phyloP scores from a whole-genome alignment of 2,113 vertebrate species.

The Limnothrissa miodon region DNA sequence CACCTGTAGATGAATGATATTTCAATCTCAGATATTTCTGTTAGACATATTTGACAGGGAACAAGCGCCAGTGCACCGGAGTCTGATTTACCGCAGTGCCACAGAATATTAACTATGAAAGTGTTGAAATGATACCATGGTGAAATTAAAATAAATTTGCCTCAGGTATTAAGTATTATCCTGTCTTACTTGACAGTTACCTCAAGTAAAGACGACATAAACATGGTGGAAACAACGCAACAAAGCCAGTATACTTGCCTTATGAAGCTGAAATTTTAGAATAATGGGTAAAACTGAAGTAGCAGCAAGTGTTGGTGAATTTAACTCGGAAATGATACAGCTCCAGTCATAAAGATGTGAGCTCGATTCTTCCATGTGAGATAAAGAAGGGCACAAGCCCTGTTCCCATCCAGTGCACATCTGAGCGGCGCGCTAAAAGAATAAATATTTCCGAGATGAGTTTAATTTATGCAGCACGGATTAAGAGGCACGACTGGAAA shows the following conservation, averaged over 20 bases:
- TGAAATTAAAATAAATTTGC: background rate
- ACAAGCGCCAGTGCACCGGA: constrained; percentile 28
- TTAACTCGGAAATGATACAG: background rate
- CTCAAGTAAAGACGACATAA: background rate
- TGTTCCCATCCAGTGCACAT: background rate
- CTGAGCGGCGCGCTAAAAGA: background rate
- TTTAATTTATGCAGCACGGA: constrained; percentile 2
- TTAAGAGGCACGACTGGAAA: background rate
- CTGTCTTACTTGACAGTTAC: background rate
- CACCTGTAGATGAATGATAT: constrained; percentile 30
- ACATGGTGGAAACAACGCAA: background rate
- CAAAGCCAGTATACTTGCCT: background rate
- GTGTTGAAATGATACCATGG: background rate
- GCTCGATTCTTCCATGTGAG: background rate
- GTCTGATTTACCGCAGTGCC: constrained; percentile 48
- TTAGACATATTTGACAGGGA: constrained; percentile 20
- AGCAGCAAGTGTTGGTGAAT: background rate
- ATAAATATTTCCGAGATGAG: background rate
- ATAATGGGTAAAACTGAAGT: background rate
- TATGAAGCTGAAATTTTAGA: background rate
- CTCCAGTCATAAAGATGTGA: background rate
- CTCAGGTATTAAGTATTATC: background rate
- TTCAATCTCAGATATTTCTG: constrained; percentile 3
- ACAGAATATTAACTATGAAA: constrained; percentile 31
- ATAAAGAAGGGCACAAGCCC: background rate